A percentile compares a stretch with the other conserved stretches of the same genome.
phyloP scores from a whole-genome alignment of 2,797 vertebrate species.

The Phrynocephalus vlangalii region DNA sequence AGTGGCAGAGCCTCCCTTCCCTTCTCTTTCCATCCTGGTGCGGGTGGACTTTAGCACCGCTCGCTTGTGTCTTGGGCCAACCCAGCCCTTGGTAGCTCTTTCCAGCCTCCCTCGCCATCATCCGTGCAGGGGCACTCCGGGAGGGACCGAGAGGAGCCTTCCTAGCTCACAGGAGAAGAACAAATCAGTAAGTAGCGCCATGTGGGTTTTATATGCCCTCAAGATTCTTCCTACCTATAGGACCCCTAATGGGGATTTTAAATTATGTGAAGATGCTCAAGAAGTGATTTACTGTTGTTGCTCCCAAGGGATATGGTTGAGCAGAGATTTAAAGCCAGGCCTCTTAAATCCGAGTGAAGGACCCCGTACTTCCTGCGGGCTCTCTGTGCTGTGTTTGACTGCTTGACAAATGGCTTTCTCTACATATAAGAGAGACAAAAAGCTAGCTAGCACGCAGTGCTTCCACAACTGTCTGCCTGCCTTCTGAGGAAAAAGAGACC shows the following conservation, averaged over 20 bases:
- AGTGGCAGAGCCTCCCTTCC: conserved; percentile 39
- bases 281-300: no score
- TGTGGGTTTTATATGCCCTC: no score
- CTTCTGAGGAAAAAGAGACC: background rate
- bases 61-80: conserved; percentile 45
- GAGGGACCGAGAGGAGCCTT: background rate
- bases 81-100: conserved; percentile 45
- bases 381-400: no score
- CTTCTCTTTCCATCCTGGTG: conserved; percentile 51
- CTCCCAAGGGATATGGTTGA: no score
- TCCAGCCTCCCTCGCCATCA: conserved; percentile 19
- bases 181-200: conserved; percentile 59
- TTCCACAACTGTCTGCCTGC: no score
- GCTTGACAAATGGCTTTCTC: background rate
- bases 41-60: conserved; percentile 66
- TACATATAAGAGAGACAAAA: conserved; percentile 25
- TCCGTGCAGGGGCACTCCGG: conserved; percentile 26
- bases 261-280: no score
- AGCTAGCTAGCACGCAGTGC: background rate
- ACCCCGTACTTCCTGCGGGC: no score
- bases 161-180: background rate
- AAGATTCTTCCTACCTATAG: no score
- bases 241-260: no score
- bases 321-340: no score
- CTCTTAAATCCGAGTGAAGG: no score